phyloP scores from a whole-genome alignment of 30 jellyfish, hydroid and myxozoan species.

The Turritopsis dohrnii region DNA sequence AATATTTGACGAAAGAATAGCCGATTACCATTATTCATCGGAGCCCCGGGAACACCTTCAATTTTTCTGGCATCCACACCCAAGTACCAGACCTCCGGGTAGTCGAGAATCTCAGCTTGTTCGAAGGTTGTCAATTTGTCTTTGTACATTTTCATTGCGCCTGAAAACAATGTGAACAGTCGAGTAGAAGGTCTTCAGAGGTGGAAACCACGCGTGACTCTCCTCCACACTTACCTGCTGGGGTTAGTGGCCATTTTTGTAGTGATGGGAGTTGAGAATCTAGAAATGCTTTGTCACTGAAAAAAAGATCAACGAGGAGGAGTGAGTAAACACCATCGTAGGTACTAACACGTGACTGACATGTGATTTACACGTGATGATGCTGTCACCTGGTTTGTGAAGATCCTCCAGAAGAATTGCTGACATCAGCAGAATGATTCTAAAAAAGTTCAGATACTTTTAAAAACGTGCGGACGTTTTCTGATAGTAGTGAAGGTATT shows the following conservation, averaged over 20 bases:
- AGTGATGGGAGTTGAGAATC: not conserved
- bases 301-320: not conserved
- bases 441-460: no score
- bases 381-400: not conserved
- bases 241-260: conserved; percentile 67
- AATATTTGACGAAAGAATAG: no score
- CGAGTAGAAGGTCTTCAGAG: no score
- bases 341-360: no score
- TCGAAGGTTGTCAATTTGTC: conserved; percentile 78
- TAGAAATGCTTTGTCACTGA: not conserved
- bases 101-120: conserved; percentile 80
- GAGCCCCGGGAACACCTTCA: conserved; percentile 92
- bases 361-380: no score
- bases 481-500: not conserved
- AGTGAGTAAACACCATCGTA: no score
- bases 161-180: no score
- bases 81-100: conserved; percentile 75
- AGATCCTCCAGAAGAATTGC: not conserved
- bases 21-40: conserved; percentile 72
- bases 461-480: no score
- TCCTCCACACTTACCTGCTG: conserved; percentile 52
- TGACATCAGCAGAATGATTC: not conserved
- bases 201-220: not conserved
- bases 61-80: conserved; percentile 74
- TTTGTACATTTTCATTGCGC: conserved; percentile 51